A percentile compares a stretch with the other conserved stretches of the same genome.
Evolutionary conservation across 2,888 invertebrate genomes (phyloP).

Genomic region (Meteorus cinctellus): DNA sequence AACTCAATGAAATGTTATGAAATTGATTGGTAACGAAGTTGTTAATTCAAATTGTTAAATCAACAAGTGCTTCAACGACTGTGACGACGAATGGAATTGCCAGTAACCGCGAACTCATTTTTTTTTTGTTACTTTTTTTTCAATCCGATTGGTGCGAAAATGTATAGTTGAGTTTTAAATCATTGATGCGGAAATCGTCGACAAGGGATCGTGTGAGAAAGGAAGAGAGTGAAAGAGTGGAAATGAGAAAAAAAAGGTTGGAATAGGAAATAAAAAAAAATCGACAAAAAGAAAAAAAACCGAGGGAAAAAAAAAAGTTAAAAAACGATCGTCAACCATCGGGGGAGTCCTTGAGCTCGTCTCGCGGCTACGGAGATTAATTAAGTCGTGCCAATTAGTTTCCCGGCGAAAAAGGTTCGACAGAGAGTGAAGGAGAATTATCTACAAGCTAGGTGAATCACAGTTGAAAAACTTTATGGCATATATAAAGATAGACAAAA

Average conservation of each 20-base stretch:
- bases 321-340: conserved; percentile 29
- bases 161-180: conserved; percentile 20
- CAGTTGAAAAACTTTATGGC: conserved; percentile 8
- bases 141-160: background rate
- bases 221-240: background rate
- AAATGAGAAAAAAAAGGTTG: background rate
- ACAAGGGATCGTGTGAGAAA: conserved; percentile 4
- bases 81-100: conserved; percentile 9
- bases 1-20: background rate
- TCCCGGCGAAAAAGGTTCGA: conserved; percentile 32
- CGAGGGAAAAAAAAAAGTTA: background rate
- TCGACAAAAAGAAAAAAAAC: background rate
- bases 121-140: background rate
- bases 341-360: conserved; percentile 25
- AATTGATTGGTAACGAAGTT: conserved; percentile 33
- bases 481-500: conserved; percentile 2
- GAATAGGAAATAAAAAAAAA: background rate
- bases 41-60: conserved; percentile 46
- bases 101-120: background rate
- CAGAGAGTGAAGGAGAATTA: conserved; percentile 23
- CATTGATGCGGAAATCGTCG: conserved; percentile 17
- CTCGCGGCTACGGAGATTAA: conserved; percentile 49
- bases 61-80: conserved; percentile 44
- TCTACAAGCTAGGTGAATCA: conserved; percentile 15
- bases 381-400: conserved; percentile 58